These are phyloP conservation scores for Antheraea mylitta DNA, from an alignment of 1,140 invertebrate genomes.

Conservation along the genomic window DNA sequence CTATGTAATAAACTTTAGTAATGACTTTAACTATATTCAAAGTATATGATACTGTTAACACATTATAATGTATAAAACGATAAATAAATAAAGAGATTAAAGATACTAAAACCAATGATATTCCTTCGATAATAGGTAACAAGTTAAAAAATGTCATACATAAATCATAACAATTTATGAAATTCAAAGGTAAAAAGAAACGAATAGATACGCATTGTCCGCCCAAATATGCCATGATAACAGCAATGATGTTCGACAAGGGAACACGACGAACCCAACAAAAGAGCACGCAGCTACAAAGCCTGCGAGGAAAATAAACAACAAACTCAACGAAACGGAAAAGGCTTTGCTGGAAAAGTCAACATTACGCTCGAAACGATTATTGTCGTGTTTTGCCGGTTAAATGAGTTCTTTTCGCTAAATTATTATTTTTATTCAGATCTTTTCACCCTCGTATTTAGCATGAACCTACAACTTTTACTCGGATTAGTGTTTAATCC, in stretches of 20 bases:
- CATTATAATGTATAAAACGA: too few species aligned
- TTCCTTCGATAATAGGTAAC: neutral
- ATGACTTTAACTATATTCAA: too few species aligned
- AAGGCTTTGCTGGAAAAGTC: slow-evolving; percentile 6
- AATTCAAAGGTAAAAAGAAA: neutral
- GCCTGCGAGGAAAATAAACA: slow-evolving; percentile 11
- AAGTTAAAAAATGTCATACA: neutral
- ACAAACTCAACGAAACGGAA: slow-evolving; percentile 9
- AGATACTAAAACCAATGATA: neutral
- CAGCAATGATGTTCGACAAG: slow-evolving; percentile 10
- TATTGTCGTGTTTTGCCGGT: slow-evolving; percentile 12
- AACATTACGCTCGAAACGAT: slow-evolving; percentile 12
- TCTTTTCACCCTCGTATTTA: neutral
- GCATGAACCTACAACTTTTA: neutral
- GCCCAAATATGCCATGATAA: slow-evolving; percentile 11
- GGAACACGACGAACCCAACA: slow-evolving; percentile 8
- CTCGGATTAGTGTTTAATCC: neutral
- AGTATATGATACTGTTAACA: too few species aligned
- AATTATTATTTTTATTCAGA: slow-evolving; percentile 7
- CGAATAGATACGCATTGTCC: slow-evolving; percentile 5
- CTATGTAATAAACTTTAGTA: too few species aligned
- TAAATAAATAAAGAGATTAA: neutral
- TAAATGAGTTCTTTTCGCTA: slow-evolving; percentile 9
- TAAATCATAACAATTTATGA: neutral
- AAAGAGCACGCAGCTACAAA: slow-evolving; percentile 11